A percentile compares a stretch with the other conserved stretches of the same genome.
Conservation (phyloP, 2,888 invertebrate genomes). For the Rhagophthalmus giganteus region DNA sequence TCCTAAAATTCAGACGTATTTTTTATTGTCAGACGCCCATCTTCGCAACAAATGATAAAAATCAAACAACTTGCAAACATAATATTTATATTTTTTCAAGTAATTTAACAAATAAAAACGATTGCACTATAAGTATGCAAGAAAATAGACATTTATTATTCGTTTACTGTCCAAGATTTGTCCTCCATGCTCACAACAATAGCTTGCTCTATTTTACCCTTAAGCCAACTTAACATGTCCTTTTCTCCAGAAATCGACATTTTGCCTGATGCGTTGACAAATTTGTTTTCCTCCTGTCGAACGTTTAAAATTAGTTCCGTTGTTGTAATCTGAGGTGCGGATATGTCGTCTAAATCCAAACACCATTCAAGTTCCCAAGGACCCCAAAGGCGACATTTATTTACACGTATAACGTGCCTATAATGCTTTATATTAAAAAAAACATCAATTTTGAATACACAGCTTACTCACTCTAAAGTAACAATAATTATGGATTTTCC, state of each 20-base stretch:
- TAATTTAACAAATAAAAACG: too few relatives aligned
- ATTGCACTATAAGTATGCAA: too few relatives aligned
- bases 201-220: slow-evolving; percentile 73
- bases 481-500: slow-evolving; percentile 69
- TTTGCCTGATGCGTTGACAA: slow-evolving; percentile 62
- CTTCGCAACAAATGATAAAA: too few relatives aligned
- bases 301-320: slow-evolving; percentile 71
- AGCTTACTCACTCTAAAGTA: slow-evolving; percentile 63
- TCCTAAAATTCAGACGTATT: too few relatives aligned
- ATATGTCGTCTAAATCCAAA: slow-evolving; percentile 70
- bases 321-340: slow-evolving; percentile 63
- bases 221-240: slow-evolving; percentile 69
- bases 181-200: slow-evolving; percentile 75
- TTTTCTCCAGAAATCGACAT: slow-evolving; percentile 67
- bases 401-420: slow-evolving; percentile 74
- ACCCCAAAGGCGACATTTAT: slow-evolving; percentile 70
- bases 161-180: slow-evolving; percentile 60
- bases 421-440: too few relatives aligned
- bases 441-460: background rate
- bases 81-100: too few relatives aligned
- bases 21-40: too few relatives aligned
- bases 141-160: too few relatives aligned
- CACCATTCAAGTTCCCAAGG: slow-evolving; percentile 79
- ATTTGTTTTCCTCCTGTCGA: slow-evolving; percentile 57
- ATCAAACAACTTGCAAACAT: too few relatives aligned